Evolutionary conservation across 2,888 invertebrate genomes (phyloP).

Genomic region (Chironomus riparius): DNA sequence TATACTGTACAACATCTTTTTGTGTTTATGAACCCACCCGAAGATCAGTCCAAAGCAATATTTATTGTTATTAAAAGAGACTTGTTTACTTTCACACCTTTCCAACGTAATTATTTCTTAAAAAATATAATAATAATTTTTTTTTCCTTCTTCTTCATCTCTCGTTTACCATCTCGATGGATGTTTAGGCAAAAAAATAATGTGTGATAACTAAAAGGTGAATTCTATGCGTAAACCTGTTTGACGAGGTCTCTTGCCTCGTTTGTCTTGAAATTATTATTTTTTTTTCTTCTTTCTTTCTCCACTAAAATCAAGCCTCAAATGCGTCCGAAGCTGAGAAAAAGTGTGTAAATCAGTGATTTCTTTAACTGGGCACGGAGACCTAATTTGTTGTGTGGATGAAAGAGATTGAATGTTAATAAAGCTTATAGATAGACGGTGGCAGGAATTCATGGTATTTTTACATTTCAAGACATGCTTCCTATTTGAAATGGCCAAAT

Average conservation of each 20-base stretch:
- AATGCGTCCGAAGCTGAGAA: background rate
- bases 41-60: background rate
- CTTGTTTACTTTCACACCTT: constrained; percentile 26
- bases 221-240: constrained; percentile 1
- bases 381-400: constrained; percentile 5
- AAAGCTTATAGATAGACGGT: background rate
- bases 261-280: background rate
- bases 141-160: background rate
- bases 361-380: constrained; percentile 5
- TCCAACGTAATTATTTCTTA: background rate
- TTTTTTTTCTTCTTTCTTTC: background rate
- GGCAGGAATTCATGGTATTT: background rate
- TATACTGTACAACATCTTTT: background rate
- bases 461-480: background rate
- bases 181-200: background rate
- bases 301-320: background rate
- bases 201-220: background rate
- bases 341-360: constrained; percentile 15
- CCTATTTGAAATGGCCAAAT: no score
- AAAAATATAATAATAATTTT: background rate
- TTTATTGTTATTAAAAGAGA: background rate
- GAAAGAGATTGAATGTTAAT: background rate
- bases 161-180: background rate
- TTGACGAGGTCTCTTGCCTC: background rate
- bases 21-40: background rate